These are phyloP conservation scores for Melieria crassipennis DNA, from an alignment of 2,888 invertebrate species.

Conservation along the genomic window DNA sequence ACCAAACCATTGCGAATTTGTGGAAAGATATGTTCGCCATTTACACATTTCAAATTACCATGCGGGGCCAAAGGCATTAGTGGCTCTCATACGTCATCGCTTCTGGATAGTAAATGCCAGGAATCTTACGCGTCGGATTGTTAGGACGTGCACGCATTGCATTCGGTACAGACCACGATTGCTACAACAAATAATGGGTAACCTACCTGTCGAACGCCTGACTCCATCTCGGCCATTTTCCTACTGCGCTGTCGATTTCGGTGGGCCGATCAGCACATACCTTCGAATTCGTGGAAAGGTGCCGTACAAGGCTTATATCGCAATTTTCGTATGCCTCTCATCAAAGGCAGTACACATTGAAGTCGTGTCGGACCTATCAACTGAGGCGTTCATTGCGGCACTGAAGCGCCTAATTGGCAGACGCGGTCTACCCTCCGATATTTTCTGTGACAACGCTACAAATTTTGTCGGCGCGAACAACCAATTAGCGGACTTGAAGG, in stretches of 20 bases:
- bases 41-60: conserved; percentile 38
- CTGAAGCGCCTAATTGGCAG: conserved; percentile 31
- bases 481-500: conserved; percentile 1
- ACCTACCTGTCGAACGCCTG: conserved; percentile 19
- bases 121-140: conserved; percentile 30
- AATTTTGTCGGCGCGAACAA: conserved; percentile 28
- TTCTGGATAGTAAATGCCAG: conserved; percentile 38
- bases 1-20: conserved; percentile 28
- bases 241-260: conserved; percentile 5
- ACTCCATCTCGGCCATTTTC: conserved; percentile 10
- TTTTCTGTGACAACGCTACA: conserved; percentile 32
- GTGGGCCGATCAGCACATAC: not conserved
- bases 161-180: conserved; percentile 30
- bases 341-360: conserved; percentile 34
- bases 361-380: conserved; percentile 26
- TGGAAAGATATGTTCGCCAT: conserved; percentile 29
- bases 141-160: conserved; percentile 27
- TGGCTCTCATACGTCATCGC: conserved; percentile 28
- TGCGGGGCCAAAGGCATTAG: conserved; percentile 35
- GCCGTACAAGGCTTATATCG: conserved; percentile 34
- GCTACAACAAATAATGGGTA: conserved; percentile 35
- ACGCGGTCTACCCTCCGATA: conserved; percentile 28
- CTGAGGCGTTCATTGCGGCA: conserved; percentile 32
- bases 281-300: conserved; percentile 33
- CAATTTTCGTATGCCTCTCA: conserved; percentile 34